Base-by-base conservation (phyloP, 2,113 vertebrate species). In the Camelus dromedarius region DNA sequence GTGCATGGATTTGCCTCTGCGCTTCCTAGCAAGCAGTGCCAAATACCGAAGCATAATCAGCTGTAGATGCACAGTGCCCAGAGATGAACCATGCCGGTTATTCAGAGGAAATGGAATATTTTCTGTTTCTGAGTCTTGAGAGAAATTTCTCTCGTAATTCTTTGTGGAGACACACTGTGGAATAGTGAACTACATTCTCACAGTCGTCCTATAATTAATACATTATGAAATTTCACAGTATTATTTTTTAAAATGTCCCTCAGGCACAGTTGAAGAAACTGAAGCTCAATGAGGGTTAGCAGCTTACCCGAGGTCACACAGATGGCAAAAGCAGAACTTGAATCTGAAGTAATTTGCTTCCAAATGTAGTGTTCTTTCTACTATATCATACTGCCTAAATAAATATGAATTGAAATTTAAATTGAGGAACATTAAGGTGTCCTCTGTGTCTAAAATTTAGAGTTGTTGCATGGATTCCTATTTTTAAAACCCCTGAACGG, bases 401-500 rank as follows among this genome's bases (percentile, higher is more conserved):
- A 91, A 69, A 84, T 82, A 58, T 67, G 64, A 77, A 62, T 88
- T 86, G 70, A 77, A 77, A 77, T 67, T 84, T 38, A 77, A 60
- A 84, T 60, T 91, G 60, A 69, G 30, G 52, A 69, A 67, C 42
- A 76, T 58, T 38, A 67, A 69, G 56, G 10, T 83, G 8, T 38
- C n/a, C 42, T 76, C 52, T 76, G 14, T 64, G 66, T 67, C 42
- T 95, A 69, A 93, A 89, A 83, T 89, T 83, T 12, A 70, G 79
- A 54, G 8, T 76, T 64, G 13, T 69, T 58, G 30, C 15, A 24
- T 38, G 52, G 38, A 32, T 60, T 52, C 16, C 38, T 46, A 15
- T 50, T 69, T 77, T 77, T 66, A 76, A n/a, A 84, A 76, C 50
- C 79, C 38, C 30, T n/a, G 46, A 88, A 42, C 38, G 66, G 35